Percentiles rank a stretch among this genome's conserved stretches.
Conservation (phyloP, 2,113 vertebrate species). For the Odontesthes bonariensis region DNA sequence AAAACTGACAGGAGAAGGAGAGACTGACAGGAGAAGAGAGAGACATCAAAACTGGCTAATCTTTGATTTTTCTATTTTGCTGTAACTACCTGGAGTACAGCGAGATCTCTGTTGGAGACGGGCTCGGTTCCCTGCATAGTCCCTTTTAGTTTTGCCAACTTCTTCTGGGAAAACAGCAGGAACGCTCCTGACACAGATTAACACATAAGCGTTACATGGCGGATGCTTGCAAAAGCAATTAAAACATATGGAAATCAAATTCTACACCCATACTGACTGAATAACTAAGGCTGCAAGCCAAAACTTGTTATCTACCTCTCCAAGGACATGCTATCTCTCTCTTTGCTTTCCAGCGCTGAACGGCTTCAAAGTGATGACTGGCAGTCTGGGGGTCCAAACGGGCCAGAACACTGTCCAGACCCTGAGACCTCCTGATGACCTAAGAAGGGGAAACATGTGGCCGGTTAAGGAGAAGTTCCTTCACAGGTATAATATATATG, state of each 20-base stretch:
- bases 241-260: too few relatives aligned
- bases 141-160: constrained; percentile 80
- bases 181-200: constrained; percentile 77
- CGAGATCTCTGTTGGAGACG: constrained; percentile 76
- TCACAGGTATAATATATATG: too few relatives aligned
- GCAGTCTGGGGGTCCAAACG: constrained; percentile 86
- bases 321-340: constrained; percentile 75
- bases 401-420: constrained; percentile 86
- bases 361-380: constrained; percentile 82
- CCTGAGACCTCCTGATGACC: constrained; percentile 90
- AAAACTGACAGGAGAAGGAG: too few relatives aligned
- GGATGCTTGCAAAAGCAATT: neutral
- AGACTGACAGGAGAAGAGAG: too few relatives aligned
- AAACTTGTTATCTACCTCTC: constrained; percentile 66
- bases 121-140: constrained; percentile 40
- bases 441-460: constrained; percentile 48
- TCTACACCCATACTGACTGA: neutral
- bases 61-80: too few relatives aligned
- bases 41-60: too few relatives aligned
- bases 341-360: constrained; percentile 89
- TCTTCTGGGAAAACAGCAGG: constrained; percentile 90
- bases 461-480: neutral
- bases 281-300: neutral
- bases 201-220: constrained; percentile 5
- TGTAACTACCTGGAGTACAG: constrained; percentile 82